phyloP scores from a whole-genome alignment of 37 sponge, comb jelly and placozoan species.

The Hexactinellida sp. region DNA sequence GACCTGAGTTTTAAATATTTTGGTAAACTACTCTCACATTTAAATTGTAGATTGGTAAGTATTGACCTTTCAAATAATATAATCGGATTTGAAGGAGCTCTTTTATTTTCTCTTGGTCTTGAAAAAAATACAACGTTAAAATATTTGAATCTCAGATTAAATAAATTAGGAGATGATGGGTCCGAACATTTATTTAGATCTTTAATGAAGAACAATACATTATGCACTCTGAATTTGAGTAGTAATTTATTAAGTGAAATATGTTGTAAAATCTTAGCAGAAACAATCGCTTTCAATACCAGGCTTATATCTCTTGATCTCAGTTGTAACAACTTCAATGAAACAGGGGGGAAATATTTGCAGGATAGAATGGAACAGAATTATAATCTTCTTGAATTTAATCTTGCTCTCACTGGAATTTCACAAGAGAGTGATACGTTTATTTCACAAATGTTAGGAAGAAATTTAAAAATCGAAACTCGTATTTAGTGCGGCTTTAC shows the following conservation, averaged over 20 bases:
- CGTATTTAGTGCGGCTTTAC: too few relatives aligned
- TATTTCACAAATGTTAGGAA: not conserved
- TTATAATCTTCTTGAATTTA: not conserved
- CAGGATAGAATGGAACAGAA: not conserved
- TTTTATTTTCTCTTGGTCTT: not conserved
- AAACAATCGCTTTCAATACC: not conserved
- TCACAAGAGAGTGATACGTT: not conserved
- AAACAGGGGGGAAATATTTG: not conserved
- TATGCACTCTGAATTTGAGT: not conserved
- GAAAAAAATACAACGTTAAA: not conserved
- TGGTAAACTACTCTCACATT: not conserved
- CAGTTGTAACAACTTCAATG: not conserved
- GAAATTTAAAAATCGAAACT: not conserved
- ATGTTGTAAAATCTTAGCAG: not conserved
- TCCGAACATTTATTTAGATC: not conserved
- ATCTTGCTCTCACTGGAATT: not conserved
- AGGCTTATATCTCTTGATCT: not conserved
- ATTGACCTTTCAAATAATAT: not conserved
- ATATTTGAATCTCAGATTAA: not conserved
- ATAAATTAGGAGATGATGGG: not conserved
- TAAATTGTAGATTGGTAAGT: not conserved
- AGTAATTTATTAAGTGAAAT: not conserved
- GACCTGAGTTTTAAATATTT: not conserved
- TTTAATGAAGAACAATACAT: not conserved
- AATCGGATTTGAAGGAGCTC: not conserved